phyloP scores from a whole-genome alignment of 2,888 invertebrate species.

The Galeopsomyia nigrocyanea region DNA sequence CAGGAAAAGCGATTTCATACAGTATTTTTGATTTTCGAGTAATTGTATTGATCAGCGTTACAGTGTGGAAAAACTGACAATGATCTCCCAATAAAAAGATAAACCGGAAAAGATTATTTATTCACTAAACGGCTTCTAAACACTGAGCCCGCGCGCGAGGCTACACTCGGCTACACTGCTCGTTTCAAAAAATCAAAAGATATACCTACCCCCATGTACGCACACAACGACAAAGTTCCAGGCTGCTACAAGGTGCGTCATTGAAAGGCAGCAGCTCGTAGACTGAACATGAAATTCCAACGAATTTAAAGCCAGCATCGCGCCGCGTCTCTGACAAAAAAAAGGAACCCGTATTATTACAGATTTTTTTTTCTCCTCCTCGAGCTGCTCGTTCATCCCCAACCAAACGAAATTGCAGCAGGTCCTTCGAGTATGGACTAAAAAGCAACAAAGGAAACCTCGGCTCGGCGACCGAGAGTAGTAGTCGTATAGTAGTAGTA shows the following conservation, averaged over 20 bases:
- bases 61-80: no score
- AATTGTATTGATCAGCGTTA: no score
- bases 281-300: slow-evolving; percentile 26
- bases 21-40: no score
- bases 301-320: slow-evolving; percentile 41
- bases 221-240: background rate
- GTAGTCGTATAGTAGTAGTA: slow-evolving; percentile 54
- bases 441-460: slow-evolving; percentile 29
- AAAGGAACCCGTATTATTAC: slow-evolving; percentile 43
- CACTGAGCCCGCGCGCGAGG: background rate
- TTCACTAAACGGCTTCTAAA: background rate
- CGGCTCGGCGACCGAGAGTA: slow-evolving; percentile 47
- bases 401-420: slow-evolving; percentile 58
- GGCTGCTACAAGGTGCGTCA: slow-evolving; percentile 15
- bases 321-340: slow-evolving; percentile 2
- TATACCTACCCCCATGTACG: slow-evolving; percentile 17
- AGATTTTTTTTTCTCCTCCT: slow-evolving; percentile 43
- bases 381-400: slow-evolving; percentile 22
- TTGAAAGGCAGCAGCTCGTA: background rate
- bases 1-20: no score
- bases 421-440: slow-evolving; percentile 54
- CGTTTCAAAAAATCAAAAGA: background rate
- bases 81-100: no score
- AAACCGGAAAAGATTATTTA: slow-evolving; percentile 17
- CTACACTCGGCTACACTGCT: background rate